phyloP scores from a whole-genome alignment of 2,113 vertebrate species.

The Eurystomus gularis region DNA sequence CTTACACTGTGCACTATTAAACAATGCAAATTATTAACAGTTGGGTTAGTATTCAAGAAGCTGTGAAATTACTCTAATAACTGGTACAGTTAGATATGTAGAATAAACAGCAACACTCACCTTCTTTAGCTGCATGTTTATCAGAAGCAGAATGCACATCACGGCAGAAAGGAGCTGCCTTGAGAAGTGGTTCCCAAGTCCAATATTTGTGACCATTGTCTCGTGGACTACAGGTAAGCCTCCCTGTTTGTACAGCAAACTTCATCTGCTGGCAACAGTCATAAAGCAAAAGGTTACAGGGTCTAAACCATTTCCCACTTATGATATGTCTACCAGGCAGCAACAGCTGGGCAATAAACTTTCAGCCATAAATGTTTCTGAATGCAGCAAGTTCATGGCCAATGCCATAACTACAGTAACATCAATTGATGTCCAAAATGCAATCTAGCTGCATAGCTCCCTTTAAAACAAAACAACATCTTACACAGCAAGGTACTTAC shows the following conservation, averaged over 20 bases:
- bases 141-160: not conserved
- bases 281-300: not conserved
- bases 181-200: not conserved
- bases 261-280: not conserved
- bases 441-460: not conserved
- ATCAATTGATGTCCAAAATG: slow-evolving; percentile 21
- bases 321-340: slow-evolving; percentile 14
- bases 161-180: not conserved
- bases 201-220: not conserved
- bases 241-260: slow-evolving; percentile 5
- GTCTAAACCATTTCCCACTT: slow-evolving; percentile 27
- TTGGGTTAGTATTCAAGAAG: not conserved
- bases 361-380: not conserved
- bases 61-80: not conserved
- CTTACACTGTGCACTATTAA: not conserved
- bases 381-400: slow-evolving; percentile 13
- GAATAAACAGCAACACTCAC: not conserved
- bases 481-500: not conserved
- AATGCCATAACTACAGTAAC: slow-evolving; percentile 14
- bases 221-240: not conserved
- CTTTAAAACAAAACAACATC: not conserved
- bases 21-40: not conserved
- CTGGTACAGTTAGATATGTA: not conserved
- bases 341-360: slow-evolving; percentile 54
- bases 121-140: not conserved